Base-by-base conservation (phyloP, 2,797 vertebrate genomes). In the Monodelphis domestica region DNA sequence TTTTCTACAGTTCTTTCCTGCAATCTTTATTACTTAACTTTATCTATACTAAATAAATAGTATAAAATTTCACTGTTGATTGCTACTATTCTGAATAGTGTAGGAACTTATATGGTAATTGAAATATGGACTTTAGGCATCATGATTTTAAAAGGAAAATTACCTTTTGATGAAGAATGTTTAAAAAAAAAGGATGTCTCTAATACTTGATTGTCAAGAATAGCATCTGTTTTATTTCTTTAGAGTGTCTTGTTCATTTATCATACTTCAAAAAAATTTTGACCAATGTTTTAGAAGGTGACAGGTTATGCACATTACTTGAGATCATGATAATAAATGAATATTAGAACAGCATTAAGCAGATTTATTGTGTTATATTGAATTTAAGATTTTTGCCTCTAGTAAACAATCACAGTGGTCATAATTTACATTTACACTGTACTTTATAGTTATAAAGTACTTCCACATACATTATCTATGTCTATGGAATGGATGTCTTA, bases 261-360 rank as follows among this genome's bases (percentile, higher is more conserved):
- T 30, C n/a, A 33, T 29, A 94, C 91, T 97, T 94, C 4, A 89
- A 93, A 94, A 89, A 89, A 14, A 57, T 92, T 91, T 63, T 51
- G 29, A 92, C 55, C 92, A 92, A 88, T 90, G 84, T 51, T 87
- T 6, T 93, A 93, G 12, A 91, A 52, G 87, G 87, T 84, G 7
- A 84, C 38, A 45, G 50, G 21, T 50, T n/a, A 94, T 45, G 5
- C 38, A 70, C 17, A 94, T 88, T 91, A 91, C 56, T 88, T 52
- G 91, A 50, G 94, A 63, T 90, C 57, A 92, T 4, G 54, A 51
- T 93, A 93, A 89, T 54, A 94, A 93, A 51, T 88, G 88, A 51
- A 30, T 93, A n/a, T 91, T 95, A 94, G 92, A 84, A 45, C 38
- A 78, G 38, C 78, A 21, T 45, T 50, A 70, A 33, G 59, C 59